Percentiles rank a stretch among this genome's conserved stretches.
These are phyloP conservation scores for Heloderma charlesbogerti DNA, from an alignment of 2,113 vertebrate genomes.

Conservation along the genomic window DNA sequence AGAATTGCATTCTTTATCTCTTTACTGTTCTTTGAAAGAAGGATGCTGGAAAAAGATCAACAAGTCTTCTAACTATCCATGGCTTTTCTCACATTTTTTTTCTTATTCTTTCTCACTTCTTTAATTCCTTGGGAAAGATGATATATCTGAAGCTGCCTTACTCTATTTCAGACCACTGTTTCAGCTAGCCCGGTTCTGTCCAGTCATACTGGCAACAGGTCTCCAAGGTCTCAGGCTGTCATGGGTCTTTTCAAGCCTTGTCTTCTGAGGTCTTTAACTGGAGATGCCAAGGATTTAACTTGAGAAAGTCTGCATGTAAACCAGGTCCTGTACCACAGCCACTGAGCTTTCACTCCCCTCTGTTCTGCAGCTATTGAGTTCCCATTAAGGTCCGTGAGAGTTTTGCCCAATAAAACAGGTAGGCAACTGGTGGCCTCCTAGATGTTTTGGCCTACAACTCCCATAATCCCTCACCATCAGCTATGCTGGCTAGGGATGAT, in stretches of 20 bases:
- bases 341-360: neutral
- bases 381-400: rapidly evolving
- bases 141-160: neutral
- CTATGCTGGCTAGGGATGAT: no score
- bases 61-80: neutral
- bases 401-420: neutral
- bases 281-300: neutral
- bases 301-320: neutral
- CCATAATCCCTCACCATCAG: no score
- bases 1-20: neutral
- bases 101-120: constrained; percentile 1
- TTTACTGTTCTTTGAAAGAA: neutral
- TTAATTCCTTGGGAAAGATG: neutral
- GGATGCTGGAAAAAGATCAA: neutral
- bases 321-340: neutral
- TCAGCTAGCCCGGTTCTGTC: no score
- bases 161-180: no score
- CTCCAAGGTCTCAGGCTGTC: neutral
- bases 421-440: no score
- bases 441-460: no score
- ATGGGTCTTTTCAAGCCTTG: neutral
- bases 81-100: constrained; percentile 13
- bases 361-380: neutral
- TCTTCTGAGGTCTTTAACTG: neutral
- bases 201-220: neutral